These are phyloP conservation scores for Chiroxiphia lanceolata DNA, from an alignment of 2,797 vertebrate species.

Conservation along the genomic window DNA sequence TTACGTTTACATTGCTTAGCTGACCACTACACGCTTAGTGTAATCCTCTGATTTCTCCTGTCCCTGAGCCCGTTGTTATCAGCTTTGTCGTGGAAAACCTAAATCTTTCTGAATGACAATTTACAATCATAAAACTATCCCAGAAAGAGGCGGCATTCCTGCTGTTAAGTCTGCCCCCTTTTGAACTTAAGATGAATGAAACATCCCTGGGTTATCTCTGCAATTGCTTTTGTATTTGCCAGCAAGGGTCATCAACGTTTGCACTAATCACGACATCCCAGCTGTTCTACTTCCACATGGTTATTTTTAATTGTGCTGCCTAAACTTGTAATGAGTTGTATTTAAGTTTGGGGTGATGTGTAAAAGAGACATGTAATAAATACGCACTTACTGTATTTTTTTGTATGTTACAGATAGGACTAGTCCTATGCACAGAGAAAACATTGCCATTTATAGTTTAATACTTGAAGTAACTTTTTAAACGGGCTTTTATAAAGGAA, in stretches of 20 bases:
- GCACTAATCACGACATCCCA: conserved; percentile 51
- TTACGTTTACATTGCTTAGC: not conserved
- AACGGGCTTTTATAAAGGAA: conserved; percentile 74
- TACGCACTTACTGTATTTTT: conserved; percentile 53
- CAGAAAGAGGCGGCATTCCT: conserved; percentile 7
- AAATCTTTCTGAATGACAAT: not conserved
- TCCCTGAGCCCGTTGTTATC: not conserved
- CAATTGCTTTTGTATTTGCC: conserved; percentile 20
- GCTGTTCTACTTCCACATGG: conserved; percentile 48
- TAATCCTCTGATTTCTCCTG: not conserved
- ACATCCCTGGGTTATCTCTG: not conserved
- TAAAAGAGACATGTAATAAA: conserved; percentile 20
- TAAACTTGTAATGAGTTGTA: conserved; percentile 56
- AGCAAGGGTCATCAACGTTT: conserved; percentile 15
- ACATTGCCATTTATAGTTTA: conserved; percentile 66
- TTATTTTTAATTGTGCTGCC: conserved; percentile 56
- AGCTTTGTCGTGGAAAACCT: conserved; percentile 34
- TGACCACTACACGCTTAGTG: not conserved
- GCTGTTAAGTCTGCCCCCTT: not conserved
- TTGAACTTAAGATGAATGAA: not conserved
- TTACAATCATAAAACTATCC: not conserved
- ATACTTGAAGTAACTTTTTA: conserved; percentile 75
- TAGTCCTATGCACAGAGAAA: conserved; percentile 68
- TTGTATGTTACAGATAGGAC: conserved; percentile 60
- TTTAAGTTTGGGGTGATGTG: conserved; percentile 44